Evolutionary conservation across 2,888 invertebrate genomes (phyloP).

Genomic region (Pseudococcus jackbeardsleyi): DNA sequence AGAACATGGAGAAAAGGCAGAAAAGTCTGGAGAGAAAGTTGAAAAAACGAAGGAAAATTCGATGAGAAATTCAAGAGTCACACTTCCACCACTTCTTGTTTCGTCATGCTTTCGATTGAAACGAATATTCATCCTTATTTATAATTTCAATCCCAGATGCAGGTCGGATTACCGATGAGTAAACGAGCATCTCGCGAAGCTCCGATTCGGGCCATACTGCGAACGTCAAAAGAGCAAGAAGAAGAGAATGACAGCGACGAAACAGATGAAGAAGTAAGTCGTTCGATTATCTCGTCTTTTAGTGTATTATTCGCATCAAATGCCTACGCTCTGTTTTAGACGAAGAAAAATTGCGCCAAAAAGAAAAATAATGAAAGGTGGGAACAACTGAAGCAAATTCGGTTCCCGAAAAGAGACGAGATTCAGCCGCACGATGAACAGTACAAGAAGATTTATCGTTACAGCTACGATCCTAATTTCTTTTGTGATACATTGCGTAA

Average conservation of each 20-base stretch:
- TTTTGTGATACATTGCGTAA: constrained; percentile 60
- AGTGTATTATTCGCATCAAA: background rate
- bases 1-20: no score
- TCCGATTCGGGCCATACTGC: constrained; percentile 21
- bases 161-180: background rate
- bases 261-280: constrained; percentile 30
- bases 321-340: constrained; percentile 3
- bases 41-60: no score
- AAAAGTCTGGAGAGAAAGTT: no score
- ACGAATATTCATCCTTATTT: no score
- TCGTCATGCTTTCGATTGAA: no score
- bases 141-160: no score
- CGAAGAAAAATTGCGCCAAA: constrained; percentile 44
- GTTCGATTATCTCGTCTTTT: background rate
- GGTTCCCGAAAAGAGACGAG: constrained; percentile 57
- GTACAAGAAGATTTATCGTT: constrained; percentile 50
- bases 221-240: background rate
- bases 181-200: constrained; percentile 28
- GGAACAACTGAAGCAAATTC: constrained; percentile 58
- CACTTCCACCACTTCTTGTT: no score
- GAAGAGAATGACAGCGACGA: constrained; percentile 28
- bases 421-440: constrained; percentile 30
- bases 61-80: no score
- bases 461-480: constrained; percentile 55
- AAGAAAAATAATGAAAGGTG: constrained; percentile 54